A percentile compares a stretch with the other conserved stretches of the same genome.
phyloP scores from a whole-genome alignment of 2,113 vertebrate species.

The Ptilorrhoa leucosticta region DNA sequence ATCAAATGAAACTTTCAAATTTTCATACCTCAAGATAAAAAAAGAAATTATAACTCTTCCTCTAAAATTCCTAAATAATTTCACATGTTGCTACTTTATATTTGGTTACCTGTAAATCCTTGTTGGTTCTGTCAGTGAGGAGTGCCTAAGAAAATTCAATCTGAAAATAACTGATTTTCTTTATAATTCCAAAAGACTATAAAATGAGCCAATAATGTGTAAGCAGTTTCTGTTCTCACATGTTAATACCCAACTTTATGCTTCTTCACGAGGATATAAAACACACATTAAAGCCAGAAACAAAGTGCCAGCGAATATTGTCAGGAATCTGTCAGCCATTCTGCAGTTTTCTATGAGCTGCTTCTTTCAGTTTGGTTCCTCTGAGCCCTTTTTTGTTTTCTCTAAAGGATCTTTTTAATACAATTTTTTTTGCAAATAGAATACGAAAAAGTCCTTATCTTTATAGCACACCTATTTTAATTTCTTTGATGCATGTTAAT shows the following conservation, averaged over 20 bases:
- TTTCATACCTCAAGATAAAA: not conserved
- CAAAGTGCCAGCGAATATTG: not conserved
- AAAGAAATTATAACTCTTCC: not conserved
- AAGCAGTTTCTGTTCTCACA: not conserved
- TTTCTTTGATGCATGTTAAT: constrained; percentile 75
- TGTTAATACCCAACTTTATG: not conserved
- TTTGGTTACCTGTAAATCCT: not conserved
- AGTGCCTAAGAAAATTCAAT: not conserved
- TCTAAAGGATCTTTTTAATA: constrained; percentile 45
- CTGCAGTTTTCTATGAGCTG: not conserved
- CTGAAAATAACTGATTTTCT: not conserved
- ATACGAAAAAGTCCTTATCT: constrained; percentile 67
- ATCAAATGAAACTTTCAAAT: not conserved
- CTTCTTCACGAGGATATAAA: not conserved
- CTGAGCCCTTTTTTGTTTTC: not conserved
- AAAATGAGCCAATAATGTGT: not conserved
- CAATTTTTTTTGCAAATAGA: constrained; percentile 33
- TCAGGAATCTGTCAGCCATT: not conserved
- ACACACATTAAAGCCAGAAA: constrained; percentile 23
- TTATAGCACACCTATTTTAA: constrained; percentile 68
- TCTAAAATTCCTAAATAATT: not conserved
- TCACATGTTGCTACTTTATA: not conserved
- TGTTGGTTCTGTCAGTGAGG: not conserved
- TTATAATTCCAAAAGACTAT: not conserved
- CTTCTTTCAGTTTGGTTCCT: not conserved